Conservation (phyloP, 2,113 vertebrate genomes). For the Myrmecophaga tridactyla region DNA sequence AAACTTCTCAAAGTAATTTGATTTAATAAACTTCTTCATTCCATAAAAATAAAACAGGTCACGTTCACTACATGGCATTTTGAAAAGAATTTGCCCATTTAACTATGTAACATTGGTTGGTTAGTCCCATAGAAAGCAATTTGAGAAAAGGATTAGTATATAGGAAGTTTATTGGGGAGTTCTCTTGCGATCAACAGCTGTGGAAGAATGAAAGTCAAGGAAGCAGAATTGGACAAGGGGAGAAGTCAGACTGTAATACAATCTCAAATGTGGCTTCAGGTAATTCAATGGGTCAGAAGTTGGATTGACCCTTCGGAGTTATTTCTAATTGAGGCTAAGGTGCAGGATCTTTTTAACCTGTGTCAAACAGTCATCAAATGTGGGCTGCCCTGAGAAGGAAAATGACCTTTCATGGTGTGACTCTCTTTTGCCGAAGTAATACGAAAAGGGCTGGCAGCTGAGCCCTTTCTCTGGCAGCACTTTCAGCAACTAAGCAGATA, state of each 20-base stretch:
- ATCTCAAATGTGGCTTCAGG: not conserved
- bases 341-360: not conserved
- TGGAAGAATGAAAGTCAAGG: not conserved
- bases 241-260: not conserved
- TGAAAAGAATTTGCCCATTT: not conserved
- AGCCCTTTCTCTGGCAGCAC: not conserved
- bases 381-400: not conserved
- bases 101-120: not conserved
- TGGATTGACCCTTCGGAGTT: not conserved
- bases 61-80: not conserved
- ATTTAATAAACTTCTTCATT: not conserved
- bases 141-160: not conserved
- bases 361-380: not conserved
- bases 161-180: not conserved
- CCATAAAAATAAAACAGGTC: not conserved
- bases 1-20: constrained; percentile 3
- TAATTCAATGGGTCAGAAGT: not conserved
- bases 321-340: not conserved
- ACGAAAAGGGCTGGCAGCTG: not conserved
- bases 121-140: not conserved
- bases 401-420: not conserved
- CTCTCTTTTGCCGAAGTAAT: not conserved
- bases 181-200: not conserved
- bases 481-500: not conserved
- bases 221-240: not conserved